Percentiles rank a stretch among this genome's conserved stretches.
phyloP scores from a whole-genome alignment of 2,113 vertebrate species.

The Helogale parvula region DNA sequence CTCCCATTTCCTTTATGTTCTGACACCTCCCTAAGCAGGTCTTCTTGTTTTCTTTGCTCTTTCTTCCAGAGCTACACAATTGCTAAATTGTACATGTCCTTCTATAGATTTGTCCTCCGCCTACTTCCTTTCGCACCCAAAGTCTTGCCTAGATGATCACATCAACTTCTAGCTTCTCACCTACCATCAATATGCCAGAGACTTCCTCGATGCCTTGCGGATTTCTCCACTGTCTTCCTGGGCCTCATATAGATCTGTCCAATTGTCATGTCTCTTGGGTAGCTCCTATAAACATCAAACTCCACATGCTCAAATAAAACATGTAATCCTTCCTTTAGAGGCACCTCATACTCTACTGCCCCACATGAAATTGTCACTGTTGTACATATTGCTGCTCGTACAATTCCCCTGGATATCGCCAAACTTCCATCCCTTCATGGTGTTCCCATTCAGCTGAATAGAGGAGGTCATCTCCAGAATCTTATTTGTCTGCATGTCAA shows the following conservation, averaged over 20 bases:
- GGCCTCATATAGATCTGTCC: not conserved
- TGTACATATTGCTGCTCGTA: not conserved
- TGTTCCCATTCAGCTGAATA: not conserved
- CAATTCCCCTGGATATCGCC: not conserved
- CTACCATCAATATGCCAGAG: not conserved
- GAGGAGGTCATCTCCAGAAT: not conserved
- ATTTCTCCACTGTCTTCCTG: not conserved
- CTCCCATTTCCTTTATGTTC: not conserved
- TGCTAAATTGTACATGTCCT: not conserved
- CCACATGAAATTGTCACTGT: not conserved
- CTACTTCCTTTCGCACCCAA: not conserved
- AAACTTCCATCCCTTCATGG: not conserved
- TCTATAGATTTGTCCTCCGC: fast-evolving
- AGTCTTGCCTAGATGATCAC: not conserved
- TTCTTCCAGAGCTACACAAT: not conserved
- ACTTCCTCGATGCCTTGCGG: too few relatives aligned
- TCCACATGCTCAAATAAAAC: not conserved
- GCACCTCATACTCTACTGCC: not conserved
- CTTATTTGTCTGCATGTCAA: not conserved
- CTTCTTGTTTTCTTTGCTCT: not conserved
- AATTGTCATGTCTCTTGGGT: not conserved
- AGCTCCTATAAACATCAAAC: not conserved
- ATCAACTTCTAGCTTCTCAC: not conserved
- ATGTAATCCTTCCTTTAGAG: not conserved
- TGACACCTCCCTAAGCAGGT: not conserved